Conservation (phyloP, 2,113 vertebrate genomes). For the Pipra filicauda region DNA sequence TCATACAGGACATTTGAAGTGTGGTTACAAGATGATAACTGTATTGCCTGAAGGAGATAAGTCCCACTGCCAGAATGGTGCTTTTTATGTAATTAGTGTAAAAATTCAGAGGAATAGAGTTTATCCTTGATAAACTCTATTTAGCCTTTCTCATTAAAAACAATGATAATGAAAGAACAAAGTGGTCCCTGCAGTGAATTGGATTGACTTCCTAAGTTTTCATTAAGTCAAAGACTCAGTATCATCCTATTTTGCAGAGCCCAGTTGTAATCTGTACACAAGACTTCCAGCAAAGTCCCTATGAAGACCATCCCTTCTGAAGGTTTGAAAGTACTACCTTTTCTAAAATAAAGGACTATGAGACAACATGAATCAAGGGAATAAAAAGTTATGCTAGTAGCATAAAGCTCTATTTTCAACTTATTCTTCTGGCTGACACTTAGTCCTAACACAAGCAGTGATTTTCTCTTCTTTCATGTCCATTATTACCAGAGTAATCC, state of each 20-base stretch:
- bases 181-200: constrained; percentile 64
- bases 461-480: background rate
- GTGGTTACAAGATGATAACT: constrained; percentile 79
- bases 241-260: constrained; percentile 38
- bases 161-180: constrained; percentile 72
- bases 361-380: background rate
- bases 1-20: constrained; percentile 69
- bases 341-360: background rate
- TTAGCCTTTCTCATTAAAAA: constrained; percentile 73
- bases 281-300: background rate
- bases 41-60: constrained; percentile 73
- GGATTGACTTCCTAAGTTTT: constrained; percentile 68
- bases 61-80: constrained; percentile 69
- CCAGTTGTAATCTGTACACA: constrained; percentile 14
- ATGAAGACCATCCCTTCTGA: background rate
- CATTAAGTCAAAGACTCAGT: constrained; percentile 67
- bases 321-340: background rate
- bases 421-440: background rate
- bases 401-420: background rate
- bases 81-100: constrained; percentile 76
- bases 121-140: constrained; percentile 60
- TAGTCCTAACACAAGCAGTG: background rate
- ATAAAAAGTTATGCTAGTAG: background rate
- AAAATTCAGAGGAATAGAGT: constrained; percentile 72
- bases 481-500: background rate